A percentile compares a stretch with the other conserved stretches of the same genome.
Evolutionary conservation across 1,140 invertebrate genomes (phyloP).

Genomic region (Drosophila albomicans): DNA sequence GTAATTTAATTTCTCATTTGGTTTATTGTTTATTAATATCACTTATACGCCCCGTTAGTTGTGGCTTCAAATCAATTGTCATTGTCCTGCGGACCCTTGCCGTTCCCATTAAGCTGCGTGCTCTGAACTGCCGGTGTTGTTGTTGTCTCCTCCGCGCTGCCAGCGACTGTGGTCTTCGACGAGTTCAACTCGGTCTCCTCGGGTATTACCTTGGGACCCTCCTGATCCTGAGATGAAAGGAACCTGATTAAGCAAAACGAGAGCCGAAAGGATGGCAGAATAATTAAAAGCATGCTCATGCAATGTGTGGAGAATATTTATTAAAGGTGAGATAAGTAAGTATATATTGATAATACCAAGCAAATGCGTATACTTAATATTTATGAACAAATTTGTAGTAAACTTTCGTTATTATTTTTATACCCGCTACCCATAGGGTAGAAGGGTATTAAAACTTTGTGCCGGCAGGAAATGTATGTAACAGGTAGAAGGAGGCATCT

Average conservation of each 20-base stretch:
- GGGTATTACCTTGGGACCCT: conserved; percentile 78
- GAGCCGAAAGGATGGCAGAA: background rate
- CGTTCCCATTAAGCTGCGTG: conserved; percentile 59
- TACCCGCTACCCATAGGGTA: no score
- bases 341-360: background rate
- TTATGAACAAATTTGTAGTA: background rate
- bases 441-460: no score
- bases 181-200: conserved; percentile 78
- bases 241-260: background rate
- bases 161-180: conserved; percentile 71
- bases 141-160: conserved; percentile 41
- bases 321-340: background rate
- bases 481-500: no score
- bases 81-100: conserved; percentile 61
- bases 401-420: background rate
- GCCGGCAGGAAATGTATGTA: no score
- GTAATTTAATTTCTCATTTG: conserved; percentile 31
- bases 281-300: conserved; percentile 26
- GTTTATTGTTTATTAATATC: conserved; percentile 71
- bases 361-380: background rate
- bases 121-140: conserved; percentile 28
- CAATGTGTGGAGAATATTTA: background rate
- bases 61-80: conserved; percentile 58
- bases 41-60: conserved; percentile 66
- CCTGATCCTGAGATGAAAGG: conserved; percentile 64